phyloP scores from a whole-genome alignment of 2,888 invertebrate species.

The Clistopyga incitator region DNA sequence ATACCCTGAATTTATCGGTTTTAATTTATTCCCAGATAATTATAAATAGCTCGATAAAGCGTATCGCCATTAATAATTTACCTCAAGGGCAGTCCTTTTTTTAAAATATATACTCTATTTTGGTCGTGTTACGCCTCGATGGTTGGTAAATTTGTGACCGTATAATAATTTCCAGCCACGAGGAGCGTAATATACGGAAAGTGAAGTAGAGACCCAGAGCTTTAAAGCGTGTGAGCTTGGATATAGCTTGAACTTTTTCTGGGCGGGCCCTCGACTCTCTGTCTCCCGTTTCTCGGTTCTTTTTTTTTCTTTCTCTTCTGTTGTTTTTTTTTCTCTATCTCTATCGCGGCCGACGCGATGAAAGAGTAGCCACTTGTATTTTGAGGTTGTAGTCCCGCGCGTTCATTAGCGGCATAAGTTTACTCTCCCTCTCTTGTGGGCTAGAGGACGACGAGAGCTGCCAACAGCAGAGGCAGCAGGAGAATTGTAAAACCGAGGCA shows the following conservation, averaged over 20 bases:
- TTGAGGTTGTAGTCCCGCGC: constrained; percentile 77
- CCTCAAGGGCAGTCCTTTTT: background rate
- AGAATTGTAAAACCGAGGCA: background rate
- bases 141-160: constrained; percentile 3
- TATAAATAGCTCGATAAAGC: constrained; percentile 21
- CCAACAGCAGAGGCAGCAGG: constrained; percentile 49
- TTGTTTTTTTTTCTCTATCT: constrained; percentile 1
- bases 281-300: constrained; percentile 21
- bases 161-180: constrained; percentile 2
- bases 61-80: background rate
- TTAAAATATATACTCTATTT: constrained; percentile 9
- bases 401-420: constrained; percentile 81
- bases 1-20: constrained; percentile 5
- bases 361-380: constrained; percentile 77
- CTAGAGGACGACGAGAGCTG: constrained; percentile 49
- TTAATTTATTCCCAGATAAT: background rate
- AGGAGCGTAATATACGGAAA: constrained; percentile 17
- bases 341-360: constrained; percentile 59
- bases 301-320: background rate
- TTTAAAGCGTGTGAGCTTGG: constrained; percentile 10
- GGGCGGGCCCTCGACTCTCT: constrained; percentile 35
- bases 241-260: constrained; percentile 31
- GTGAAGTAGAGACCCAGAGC: background rate
- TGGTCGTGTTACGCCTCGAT: background rate
- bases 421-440: constrained; percentile 71